Percentiles rank a stretch among this genome's conserved stretches.
These are phyloP conservation scores for Nyctibius grandis DNA, from an alignment of 2,797 vertebrate species.

Conservation along the genomic window DNA sequence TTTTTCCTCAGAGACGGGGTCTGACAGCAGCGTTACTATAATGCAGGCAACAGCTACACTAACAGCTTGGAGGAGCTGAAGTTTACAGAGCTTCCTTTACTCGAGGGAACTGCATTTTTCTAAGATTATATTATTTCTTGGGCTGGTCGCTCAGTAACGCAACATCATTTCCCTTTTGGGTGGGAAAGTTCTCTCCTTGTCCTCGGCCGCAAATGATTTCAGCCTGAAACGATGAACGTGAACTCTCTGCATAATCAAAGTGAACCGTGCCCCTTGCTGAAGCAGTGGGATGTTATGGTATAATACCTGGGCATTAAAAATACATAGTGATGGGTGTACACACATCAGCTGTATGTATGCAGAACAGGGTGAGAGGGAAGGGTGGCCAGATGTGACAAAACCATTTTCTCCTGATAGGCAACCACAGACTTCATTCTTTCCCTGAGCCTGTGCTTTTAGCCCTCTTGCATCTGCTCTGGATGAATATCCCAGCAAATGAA, in stretches of 20 bases:
- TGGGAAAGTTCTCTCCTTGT: conserved; percentile 74
- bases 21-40: conserved; percentile 17
- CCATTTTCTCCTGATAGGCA: not conserved
- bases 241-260: not conserved
- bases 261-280: not conserved
- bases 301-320: not conserved
- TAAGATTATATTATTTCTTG: conserved; percentile 79
- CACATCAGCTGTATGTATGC: not conserved
- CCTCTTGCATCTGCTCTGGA: not conserved
- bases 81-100: conserved; percentile 70
- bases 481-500: not conserved
- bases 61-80: conserved; percentile 57
- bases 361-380: not conserved
- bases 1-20: not conserved
- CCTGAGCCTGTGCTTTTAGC: not conserved
- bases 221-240: conserved; percentile 35
- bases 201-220: conserved; percentile 62
- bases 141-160: conserved; percentile 60
- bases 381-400: not conserved
- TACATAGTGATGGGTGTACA: not conserved
- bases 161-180: conserved; percentile 76
- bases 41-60: conserved; percentile 34
- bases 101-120: conserved; percentile 75
- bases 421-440: not conserved
- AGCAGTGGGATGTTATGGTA: not conserved